Base-by-base conservation (phyloP, 2,888 invertebrate genomes). In the Hypselothyrea guttata region DNA sequence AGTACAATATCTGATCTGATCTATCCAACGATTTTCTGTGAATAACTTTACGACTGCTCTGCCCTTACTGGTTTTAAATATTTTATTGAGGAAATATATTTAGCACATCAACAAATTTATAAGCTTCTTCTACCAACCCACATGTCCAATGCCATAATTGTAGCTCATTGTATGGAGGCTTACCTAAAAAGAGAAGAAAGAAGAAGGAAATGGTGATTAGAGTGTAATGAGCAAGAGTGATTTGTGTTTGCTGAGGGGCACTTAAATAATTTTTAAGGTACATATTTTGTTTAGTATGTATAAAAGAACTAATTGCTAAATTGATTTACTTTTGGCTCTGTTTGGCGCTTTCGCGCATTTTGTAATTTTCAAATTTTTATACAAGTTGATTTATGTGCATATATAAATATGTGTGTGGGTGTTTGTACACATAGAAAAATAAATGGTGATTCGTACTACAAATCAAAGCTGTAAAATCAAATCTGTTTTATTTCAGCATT, bases 211-310 rank as follows among this genome's bases (percentile, higher is more conserved):
- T 5, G 30, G 8, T 42, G 12, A 40, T 12, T 31, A 28, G 30
- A 33, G 54, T 37, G 18, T 38, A 18, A 18, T 18, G 18, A 18
- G 38, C 38, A 16, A 27, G 8, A 28, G 35, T 35, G 44, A 44
- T 62, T 55, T 49, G 13, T 41, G 15, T 41, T n/a, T 7, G 56
- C 35, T 64, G 30, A 65, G 62, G 55, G 67, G 40, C 57, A 77
- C 63, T 74, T 77, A 55, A 68, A 74, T 61, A 54, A 68, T 68
- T 68, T 58, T 58, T 34, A 37, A 45, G 40, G 53, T 40, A 55
- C 45, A n/a, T n/a, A n/a, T 53, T 63, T 62, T 45, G 46, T 42
- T 5, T 5, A 22, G 22, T 22, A 5, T 22, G 22, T 22, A 22
- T 27, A 40, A 45, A 33, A 18, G 28, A 31, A 37, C 45, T 68